Base-by-base conservation (phyloP, 1,140 invertebrate genomes). In the Rhopalosiphum padi region DNA sequence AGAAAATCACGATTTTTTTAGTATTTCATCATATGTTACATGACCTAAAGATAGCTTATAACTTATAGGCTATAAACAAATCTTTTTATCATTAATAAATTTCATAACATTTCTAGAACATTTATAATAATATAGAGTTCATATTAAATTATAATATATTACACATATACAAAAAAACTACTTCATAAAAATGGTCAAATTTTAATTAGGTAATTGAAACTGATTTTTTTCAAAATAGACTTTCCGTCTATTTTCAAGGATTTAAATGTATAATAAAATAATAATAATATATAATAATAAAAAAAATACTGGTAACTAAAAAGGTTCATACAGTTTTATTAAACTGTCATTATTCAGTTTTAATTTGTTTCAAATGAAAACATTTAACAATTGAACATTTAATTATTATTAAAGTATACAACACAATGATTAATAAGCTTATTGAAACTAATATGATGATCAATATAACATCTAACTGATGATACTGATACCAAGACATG, bases 401-500 rank as follows among this genome's bases (percentile, higher is more conserved):
- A 83, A 83, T 83, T 83, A 83, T 83, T 83, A 37, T 83, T 23
- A 30, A 37, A 83, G 35, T 37, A 83, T 83, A 86, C 9, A 43
- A 41, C 46, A 18, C 2, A 86, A 86, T 11, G 22, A 25, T 6
- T 30, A 86, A 86, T 43, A 46, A 18, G 46, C 83, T 30, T 30
- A 86, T 43, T 30, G 11, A 15, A 43, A 46, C 9, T 41, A 86
- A 43, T 41, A 86, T 22, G 8, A 37, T 11, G 11, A 30, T 3
- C 41, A 86, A 41, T 43, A 86, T 46, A 43, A 86, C 23, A 11
- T 86, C 83, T 30, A 86, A 86, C 1, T 46, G 41, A 90, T 90
- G 95, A 94, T 96, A 96, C 94, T 97, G 95, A 94, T 96, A 97
- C 94, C 96, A 95, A 22, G 95, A 95, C 93, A 97, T 95, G 23